Evolutionary conservation across 2,888 invertebrate genomes (phyloP), one percentile per base, ranked within the genome.

Genomic region (Heteromyza rotundicornis): DNA sequence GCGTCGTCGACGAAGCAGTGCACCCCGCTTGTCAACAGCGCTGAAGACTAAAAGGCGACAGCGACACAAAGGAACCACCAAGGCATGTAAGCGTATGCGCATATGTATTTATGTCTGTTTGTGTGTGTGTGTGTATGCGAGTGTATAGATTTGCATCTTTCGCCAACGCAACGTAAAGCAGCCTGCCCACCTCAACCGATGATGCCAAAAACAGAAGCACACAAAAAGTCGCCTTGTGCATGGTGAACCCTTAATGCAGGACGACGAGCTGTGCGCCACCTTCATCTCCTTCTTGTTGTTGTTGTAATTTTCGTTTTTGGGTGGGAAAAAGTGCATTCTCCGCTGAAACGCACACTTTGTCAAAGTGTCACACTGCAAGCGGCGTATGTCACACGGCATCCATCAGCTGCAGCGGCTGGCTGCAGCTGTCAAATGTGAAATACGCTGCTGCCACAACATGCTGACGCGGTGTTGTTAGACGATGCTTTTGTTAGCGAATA

Each of bases 1-100:
- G 40, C 40, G n/a, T n/a, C n/a, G n/a, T 14, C n/a, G 40, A 5
- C 7, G 32, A 32, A 32, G 7, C 7, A 5, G 7, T n/a, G 40
- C n/a, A 7, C 32, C 54, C 19, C 40, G 14, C 14, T 35, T 57
- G 57, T 57, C 51, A 57, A 57, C 57, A 50, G 20, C 16, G 35
- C 20, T 22, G 57, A 76, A 74, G 75, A 73, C 76, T 73, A 73
- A 73, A 73, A 74, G 73, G 76, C 73, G 73, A 74, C 76, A 74
- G 64, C 69, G 72, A 74, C 73, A 76, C 76, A 74, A 59, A 72
- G 73, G 62, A 60, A 68, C 58, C 58, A 51, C 59, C 50, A 53
- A 62, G 23, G 16, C 59, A 53, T n/a, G n/a, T n/a, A n/a, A n/a
- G n/a, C 44, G 22, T 20, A 49, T 32, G 12, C 32, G 12, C 32